Percentiles rank a stretch among this genome's conserved stretches.
Evolutionary conservation across 2,113 vertebrate genomes (phyloP).

Genomic region (Urocolius indicus): DNA sequence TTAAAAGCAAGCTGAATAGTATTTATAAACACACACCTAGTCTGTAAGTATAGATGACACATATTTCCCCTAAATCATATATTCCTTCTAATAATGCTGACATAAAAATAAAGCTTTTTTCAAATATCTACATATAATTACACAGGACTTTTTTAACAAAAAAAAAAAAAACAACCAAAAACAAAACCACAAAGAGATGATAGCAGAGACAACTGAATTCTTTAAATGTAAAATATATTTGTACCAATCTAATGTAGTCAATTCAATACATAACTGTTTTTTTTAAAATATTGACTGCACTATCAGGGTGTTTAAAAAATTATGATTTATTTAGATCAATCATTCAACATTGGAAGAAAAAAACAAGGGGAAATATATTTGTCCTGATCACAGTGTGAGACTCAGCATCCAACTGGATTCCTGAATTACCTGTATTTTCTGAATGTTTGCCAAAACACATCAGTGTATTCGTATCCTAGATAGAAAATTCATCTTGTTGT

Average conservation of each 20-base stretch:
- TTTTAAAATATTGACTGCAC: not conserved
- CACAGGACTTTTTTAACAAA: not conserved
- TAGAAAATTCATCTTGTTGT: not conserved
- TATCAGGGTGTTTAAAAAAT: not conserved
- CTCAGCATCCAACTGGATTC: not conserved
- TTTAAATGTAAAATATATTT: not conserved
- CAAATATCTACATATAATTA: not conserved
- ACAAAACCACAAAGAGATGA: too few relatives aligned
- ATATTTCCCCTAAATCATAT: not conserved
- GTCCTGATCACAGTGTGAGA: not conserved
- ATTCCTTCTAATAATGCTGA: not conserved
- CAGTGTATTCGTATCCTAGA: not conserved
- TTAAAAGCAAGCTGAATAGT: not conserved
- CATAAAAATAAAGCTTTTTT: not conserved
- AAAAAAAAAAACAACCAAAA: too few relatives aligned
- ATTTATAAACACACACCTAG: not conserved
- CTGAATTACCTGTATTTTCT: not conserved
- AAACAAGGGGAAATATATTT: not conserved
- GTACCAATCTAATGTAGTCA: not conserved
- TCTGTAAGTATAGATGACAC: not conserved
- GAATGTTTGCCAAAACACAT: not conserved
- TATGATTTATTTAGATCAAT: not conserved
- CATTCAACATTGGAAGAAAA: not conserved
- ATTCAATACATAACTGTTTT: not conserved
- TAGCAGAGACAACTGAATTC: not conserved